phyloP scores from a whole-genome alignment of 37 sponge, comb jelly and placozoan genomes.

The Axinella damicornis region DNA sequence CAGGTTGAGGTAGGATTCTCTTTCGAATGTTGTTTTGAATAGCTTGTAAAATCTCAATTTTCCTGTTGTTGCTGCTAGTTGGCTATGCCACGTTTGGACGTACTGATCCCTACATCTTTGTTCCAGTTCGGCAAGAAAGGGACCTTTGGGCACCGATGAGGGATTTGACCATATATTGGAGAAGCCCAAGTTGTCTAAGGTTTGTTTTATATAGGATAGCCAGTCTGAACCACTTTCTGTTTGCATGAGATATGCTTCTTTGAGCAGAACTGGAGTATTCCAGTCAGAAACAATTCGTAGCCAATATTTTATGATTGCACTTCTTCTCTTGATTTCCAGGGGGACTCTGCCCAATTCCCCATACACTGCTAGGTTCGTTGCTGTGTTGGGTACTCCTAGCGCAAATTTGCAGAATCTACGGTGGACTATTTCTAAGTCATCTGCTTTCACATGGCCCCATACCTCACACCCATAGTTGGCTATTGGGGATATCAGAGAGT shows the following conservation, averaged over 20 bases:
- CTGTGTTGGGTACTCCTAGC: neutral
- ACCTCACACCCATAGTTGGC: neutral
- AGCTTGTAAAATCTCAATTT: no score
- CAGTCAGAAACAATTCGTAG: neutral
- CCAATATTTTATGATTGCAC: neutral
- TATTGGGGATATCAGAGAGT: neutral
- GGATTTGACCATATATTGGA: no score
- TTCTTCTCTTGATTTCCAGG: neutral
- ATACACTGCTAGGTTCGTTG: constrained; percentile 1
- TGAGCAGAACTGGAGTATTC: neutral
- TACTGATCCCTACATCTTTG: no score
- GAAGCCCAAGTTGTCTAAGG: no score
- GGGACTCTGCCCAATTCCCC: neutral
- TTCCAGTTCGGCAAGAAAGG: no score
- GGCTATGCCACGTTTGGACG: no score
- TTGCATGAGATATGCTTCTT: neutral
- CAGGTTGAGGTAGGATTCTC: no score
- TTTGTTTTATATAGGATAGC: no score
- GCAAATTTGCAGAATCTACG: neutral
- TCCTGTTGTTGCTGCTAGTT: no score
- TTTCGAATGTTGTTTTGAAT: no score
- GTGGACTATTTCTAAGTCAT: neutral
- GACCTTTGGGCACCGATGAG: no score
- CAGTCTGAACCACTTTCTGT: neutral
- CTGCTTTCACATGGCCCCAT: neutral